Base-by-base conservation (phyloP, 2,888 invertebrate species). In the Scaptomyza caliginosa region DNA sequence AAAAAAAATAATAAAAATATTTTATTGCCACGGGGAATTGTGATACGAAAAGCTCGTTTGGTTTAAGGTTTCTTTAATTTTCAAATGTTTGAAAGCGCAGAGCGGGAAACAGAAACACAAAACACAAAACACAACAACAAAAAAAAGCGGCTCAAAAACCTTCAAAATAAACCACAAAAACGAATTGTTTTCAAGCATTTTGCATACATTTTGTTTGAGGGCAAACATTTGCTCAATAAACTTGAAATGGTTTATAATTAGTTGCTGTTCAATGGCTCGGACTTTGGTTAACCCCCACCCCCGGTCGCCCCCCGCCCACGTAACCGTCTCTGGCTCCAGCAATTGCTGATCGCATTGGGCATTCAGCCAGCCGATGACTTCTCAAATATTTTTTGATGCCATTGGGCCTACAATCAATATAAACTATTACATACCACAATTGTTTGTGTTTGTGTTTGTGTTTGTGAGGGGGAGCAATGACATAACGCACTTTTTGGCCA, bases 171-270 rank as follows among this genome's bases (percentile, higher is more conserved):
- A 36, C 50, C 49, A 57, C 26, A 66, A 62, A 38, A 43, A 39
- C 51, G 55, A 69, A 59, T 49, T 69, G 59, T 66, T 46, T 74
- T 45, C 50, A 17, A 64, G 58, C 68, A 76, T 64, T 83, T 77
- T 68, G 76, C 78, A 77, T 71, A 72, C 62, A 71, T 69, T 69
- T 69, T 70, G 70, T 83, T 84, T 67, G 67, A 67, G 64, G 66
- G 70, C 78, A 81, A 84, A 80, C 81, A 84, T 77, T 70, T 57
- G 65, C 68, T 63, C 68, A 54, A 75, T 65, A 65, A 82, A 75
- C 68, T 69, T 63, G 48, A 64, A 64, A 68, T 82, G 75, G 55
- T 60, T 85, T 64, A 73, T 82, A 78, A 85, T 82, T 85, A 82
- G 82, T 60, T 67, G 72, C 57, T 77, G 84, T 80, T 64, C 67